These are phyloP conservation scores for Gorilla gorilla DNA, from an alignment of 2,113 vertebrate species.

Conservation along the genomic window DNA sequence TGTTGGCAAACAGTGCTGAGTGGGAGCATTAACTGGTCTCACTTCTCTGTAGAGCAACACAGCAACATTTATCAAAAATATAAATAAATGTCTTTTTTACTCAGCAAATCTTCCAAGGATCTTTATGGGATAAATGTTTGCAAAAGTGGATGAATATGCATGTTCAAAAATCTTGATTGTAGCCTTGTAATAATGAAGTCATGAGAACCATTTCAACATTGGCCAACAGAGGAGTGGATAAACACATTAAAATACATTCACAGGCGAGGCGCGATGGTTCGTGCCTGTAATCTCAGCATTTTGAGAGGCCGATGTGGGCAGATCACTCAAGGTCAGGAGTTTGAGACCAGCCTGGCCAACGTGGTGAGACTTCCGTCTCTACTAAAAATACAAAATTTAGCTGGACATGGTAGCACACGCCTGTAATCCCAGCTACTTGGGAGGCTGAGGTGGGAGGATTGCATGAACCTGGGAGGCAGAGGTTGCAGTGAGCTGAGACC, in stretches of 20 bases:
- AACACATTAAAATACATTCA: not conserved
- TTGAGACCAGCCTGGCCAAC: too few relatives aligned
- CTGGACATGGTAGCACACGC: too few relatives aligned
- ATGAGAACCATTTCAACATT: not conserved
- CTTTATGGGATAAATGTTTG: slow-evolving; percentile 9
- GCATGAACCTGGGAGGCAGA: too few relatives aligned
- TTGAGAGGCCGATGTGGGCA: too few relatives aligned
- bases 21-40: not conserved
- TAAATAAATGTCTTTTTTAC: not conserved
- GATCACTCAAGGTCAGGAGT: too few relatives aligned
- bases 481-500: too few relatives aligned
- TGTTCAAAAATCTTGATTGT: not conserved
- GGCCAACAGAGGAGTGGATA: not conserved
- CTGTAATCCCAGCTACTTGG: too few relatives aligned
- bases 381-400: too few relatives aligned
- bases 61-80: not conserved
- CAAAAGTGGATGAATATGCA: not conserved
- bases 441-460: too few relatives aligned
- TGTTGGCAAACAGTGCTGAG: not conserved
- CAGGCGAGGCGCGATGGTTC: too few relatives aligned
- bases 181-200: not conserved
- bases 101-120: not conserved
- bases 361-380: too few relatives aligned
- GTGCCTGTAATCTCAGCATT: too few relatives aligned
- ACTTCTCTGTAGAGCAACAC: not conserved